Percentiles rank a stretch among this genome's conserved stretches.
Conservation (phyloP, 2,888 invertebrate genomes). For the Drosophila pegasa region DNA sequence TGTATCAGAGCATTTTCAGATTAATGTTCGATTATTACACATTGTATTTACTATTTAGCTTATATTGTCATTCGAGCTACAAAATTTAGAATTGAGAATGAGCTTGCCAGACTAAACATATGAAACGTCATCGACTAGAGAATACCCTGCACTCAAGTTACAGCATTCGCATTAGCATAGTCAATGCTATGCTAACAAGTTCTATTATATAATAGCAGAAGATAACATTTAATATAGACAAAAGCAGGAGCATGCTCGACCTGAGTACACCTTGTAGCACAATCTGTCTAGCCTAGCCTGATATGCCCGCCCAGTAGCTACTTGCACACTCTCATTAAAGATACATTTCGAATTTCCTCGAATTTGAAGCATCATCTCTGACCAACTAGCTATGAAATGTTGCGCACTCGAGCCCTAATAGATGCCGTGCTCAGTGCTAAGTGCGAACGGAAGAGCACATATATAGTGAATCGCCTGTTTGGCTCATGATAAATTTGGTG, state of each 20-base stretch:
- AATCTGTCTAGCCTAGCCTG: not conserved
- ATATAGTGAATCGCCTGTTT: not conserved
- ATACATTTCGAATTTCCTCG: no score
- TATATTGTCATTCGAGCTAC: no score
- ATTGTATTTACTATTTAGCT: no score
- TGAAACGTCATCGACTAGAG: no score
- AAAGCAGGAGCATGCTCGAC: not conserved
- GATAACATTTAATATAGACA: not conserved
- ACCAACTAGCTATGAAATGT: not conserved
- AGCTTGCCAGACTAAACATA: not conserved
- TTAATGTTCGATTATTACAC: no score
- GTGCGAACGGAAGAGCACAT: constrained; percentile 4
- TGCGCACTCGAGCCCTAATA: not conserved
- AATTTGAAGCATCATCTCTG: not conserved
- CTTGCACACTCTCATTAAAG: not conserved
- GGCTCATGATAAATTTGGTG: not conserved
- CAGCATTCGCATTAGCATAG: not conserved
- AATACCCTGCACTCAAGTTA: not conserved
- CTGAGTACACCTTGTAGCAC: not conserved
- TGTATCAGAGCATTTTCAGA: not conserved
- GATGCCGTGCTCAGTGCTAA: not conserved
- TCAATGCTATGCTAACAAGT: no score
- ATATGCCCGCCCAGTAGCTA: not conserved
- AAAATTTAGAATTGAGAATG: not conserved
- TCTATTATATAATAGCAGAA: not conserved